Conservation (phyloP, 2,113 vertebrate species). For the Phasianus colchicus region DNA sequence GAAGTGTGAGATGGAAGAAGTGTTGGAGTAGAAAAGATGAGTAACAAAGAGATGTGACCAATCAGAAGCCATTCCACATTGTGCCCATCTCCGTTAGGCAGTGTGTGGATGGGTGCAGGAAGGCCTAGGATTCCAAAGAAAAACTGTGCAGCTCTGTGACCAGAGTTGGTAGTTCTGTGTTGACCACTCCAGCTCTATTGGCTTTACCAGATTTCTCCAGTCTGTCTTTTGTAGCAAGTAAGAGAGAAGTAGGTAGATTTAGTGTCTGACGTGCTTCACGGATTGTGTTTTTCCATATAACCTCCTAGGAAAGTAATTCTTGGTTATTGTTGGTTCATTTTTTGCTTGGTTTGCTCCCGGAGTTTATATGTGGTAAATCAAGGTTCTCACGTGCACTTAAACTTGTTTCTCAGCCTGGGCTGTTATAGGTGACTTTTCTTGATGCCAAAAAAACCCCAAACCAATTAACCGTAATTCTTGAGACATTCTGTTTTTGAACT, state of each 20-base stretch:
- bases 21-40: not conserved
- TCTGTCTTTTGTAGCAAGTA: not conserved
- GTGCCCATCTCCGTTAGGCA: not conserved
- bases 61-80: not conserved
- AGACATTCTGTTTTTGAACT: not conserved
- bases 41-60: not conserved
- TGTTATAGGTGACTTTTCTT: not conserved
- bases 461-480: not conserved
- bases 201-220: not conserved
- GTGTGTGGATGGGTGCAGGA: not conserved
- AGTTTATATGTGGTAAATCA: not conserved
- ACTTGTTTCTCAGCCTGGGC: not conserved
- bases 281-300: not conserved
- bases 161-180: not conserved
- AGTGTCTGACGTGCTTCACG: not conserved
- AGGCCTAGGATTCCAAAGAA: not conserved
- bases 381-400: not conserved
- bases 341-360: not conserved
- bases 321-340: not conserved
- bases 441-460: not conserved
- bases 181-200: not conserved
- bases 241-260: fast-evolving
- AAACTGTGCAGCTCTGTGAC: fast-evolving
- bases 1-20: not conserved
- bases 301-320: not conserved